Conservation (phyloP, 2,888 invertebrate species). For the Xanthia togata region DNA sequence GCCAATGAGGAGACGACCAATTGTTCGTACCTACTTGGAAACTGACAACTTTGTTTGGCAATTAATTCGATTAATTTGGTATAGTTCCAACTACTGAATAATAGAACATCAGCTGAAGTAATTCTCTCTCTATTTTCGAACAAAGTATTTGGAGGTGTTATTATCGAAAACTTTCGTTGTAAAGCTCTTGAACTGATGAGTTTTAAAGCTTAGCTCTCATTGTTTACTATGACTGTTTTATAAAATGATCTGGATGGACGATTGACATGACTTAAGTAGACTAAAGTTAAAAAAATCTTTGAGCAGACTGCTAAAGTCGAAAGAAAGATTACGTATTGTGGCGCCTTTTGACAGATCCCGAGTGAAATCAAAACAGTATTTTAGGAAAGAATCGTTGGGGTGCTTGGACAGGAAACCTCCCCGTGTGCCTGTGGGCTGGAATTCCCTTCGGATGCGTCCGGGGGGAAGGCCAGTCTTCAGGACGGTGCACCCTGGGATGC, state of each 20-base stretch:
- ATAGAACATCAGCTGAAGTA: neutral
- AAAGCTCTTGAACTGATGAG: neutral
- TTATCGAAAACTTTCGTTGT: neutral
- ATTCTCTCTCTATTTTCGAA: neutral
- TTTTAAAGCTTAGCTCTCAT: neutral
- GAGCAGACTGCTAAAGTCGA: neutral
- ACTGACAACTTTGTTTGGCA: neutral
- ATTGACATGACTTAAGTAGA: neutral
- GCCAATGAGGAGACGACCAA: slow-evolving; percentile 15
- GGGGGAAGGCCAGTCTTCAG: too few species aligned
- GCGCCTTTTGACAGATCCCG: neutral
- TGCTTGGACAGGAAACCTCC: too few species aligned
- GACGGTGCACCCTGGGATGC: too few species aligned
- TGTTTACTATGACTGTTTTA: neutral
- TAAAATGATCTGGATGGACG: neutral
- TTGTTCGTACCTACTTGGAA: neutral
- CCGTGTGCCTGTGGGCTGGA: too few species aligned
- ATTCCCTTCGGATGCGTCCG: too few species aligned
- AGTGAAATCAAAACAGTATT: neutral
- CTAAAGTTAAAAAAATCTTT: neutral
- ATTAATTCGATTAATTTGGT: slow-evolving; percentile 1
- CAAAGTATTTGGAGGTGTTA: neutral
- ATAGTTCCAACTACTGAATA: neutral
- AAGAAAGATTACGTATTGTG: neutral
- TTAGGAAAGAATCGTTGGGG: too few species aligned